Conservation (phyloP, 1,140 invertebrate species). For the Paracyclopina nana region DNA sequence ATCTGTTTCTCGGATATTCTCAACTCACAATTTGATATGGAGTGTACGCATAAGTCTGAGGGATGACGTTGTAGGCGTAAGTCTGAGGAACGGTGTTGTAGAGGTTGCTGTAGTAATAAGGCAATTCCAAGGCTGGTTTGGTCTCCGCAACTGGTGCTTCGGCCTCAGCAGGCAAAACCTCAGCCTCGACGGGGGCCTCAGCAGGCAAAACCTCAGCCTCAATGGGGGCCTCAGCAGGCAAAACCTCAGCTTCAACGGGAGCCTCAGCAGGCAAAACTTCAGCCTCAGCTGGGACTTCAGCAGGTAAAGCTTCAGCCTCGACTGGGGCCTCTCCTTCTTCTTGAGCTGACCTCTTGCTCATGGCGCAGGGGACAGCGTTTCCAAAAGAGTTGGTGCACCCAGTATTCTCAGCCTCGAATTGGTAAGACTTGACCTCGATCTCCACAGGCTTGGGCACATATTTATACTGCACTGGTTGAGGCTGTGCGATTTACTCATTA, state of each 20-base stretch:
- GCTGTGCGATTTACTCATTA: too few species aligned
- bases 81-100: neutral
- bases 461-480: conserved; percentile 1
- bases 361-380: neutral
- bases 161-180: too few species aligned
- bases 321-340: neutral
- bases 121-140: too few species aligned
- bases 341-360: neutral
- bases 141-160: too few species aligned
- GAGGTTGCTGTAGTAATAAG: neutral
- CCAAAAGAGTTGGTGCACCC: neutral
- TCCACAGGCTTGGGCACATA: neutral
- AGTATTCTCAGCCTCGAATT: neutral
- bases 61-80: neutral
- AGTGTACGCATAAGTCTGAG: neutral
- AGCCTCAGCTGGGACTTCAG: neutral
- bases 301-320: neutral
- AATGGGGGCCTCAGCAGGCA: neutral
- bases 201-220: too few species aligned
- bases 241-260: neutral
- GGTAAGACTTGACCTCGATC: neutral
- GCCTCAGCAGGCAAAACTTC: neutral
- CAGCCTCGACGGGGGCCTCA: too few species aligned
- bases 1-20: too few species aligned
- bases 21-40: too few species aligned